Conservation (phyloP, 2,888 invertebrate species). For the Pachymerium ferrugineum region DNA sequence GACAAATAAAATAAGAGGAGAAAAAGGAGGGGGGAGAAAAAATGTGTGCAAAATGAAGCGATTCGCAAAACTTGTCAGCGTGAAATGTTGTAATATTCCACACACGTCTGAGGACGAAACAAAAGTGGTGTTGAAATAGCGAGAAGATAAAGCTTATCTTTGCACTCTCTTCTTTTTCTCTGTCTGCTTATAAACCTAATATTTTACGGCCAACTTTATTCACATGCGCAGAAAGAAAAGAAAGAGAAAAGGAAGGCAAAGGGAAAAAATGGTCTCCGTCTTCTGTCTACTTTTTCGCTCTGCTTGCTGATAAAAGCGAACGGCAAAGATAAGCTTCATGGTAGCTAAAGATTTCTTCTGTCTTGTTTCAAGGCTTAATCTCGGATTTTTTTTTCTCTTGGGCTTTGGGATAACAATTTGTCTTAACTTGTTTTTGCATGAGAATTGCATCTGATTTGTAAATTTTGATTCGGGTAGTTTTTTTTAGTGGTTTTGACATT, state of each 20-base stretch:
- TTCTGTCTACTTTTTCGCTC: not conserved
- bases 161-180: not conserved
- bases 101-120: constrained; percentile 15
- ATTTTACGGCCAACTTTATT: constrained; percentile 13
- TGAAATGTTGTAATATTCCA: constrained; percentile 21
- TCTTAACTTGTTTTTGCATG: no score
- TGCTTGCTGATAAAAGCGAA: not conserved
- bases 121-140: constrained; percentile 21
- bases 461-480: no score
- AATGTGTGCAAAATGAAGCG: not conserved
- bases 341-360: not conserved
- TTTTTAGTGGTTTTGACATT: no score
- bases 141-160: constrained; percentile 21
- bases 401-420: not conserved
- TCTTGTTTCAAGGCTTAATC: no score
- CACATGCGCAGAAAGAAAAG: constrained; percentile 6
- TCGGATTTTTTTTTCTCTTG: not conserved
- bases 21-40: no score
- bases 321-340: not conserved
- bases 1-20: not conserved
- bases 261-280: not conserved
- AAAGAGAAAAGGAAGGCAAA: not conserved
- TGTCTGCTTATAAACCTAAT: not conserved
- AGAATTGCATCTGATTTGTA: no score
- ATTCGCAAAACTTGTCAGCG: not conserved